phyloP scores from a whole-genome alignment of 2,888 invertebrate species.

The Calameuta filiformis region DNA sequence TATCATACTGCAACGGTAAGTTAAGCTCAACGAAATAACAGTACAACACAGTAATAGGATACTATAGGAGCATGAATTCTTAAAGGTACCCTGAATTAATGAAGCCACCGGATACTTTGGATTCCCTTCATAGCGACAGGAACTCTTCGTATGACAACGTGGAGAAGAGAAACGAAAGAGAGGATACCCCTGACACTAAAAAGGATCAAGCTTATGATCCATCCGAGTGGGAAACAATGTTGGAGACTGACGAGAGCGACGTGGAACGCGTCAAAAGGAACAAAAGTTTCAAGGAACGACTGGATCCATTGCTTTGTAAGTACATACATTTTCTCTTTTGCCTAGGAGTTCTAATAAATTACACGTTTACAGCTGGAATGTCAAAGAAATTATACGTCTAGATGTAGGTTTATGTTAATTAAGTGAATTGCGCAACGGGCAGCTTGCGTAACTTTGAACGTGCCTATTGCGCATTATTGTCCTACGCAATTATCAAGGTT shows the following conservation, averaged over 20 bases:
- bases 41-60: not conserved
- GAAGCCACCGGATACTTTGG: slow-evolving; percentile 67
- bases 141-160: slow-evolving; percentile 85
- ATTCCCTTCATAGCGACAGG: slow-evolving; percentile 59
- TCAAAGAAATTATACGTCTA: not conserved
- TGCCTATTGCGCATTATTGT: not conserved
- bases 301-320: slow-evolving; percentile 81
- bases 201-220: slow-evolving; percentile 51
- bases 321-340: slow-evolving; percentile 25
- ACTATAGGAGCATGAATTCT: slow-evolving; percentile 5
- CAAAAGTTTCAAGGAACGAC: slow-evolving; percentile 82
- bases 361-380: not conserved
- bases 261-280: slow-evolving; percentile 62
- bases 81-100: slow-evolving; percentile 78
- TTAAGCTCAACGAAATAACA: not conserved
- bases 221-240: slow-evolving; percentile 62
- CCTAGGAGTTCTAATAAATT: not conserved
- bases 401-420: not conserved
- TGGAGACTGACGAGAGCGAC: slow-evolving; percentile 69
- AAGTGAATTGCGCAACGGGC: not conserved
- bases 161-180: slow-evolving; percentile 66
- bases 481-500: not conserved
- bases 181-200: slow-evolving; percentile 53
- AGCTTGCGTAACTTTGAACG: not conserved
- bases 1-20: slow-evolving; percentile 80